Evolutionary conservation across 2,888 invertebrate genomes (phyloP).

Genomic region (Diarsia mendica): DNA sequence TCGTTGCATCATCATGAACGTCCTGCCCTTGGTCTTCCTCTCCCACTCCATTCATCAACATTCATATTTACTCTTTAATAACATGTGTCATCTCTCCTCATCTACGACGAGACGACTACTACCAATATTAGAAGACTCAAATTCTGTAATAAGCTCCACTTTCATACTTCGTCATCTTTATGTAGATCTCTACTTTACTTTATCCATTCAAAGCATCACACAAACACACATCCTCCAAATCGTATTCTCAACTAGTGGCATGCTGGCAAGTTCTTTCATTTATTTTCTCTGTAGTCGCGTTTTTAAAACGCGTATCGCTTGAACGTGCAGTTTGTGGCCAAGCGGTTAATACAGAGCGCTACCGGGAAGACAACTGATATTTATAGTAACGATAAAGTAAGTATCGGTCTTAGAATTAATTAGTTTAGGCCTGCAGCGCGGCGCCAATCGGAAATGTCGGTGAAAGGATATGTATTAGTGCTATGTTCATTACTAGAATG

Average conservation of each 20-base stretch:
- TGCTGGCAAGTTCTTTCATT: too few species aligned
- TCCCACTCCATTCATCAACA: neutral
- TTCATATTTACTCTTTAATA: neutral
- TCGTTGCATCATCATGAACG: neutral
- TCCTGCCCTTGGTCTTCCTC: neutral
- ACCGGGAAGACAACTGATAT: slow-evolving; percentile 28
- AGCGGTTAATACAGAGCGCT: neutral
- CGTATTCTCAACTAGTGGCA: too few species aligned
- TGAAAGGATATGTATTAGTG: neutral
- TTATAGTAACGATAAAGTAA: slow-evolving; percentile 33
- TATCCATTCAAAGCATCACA: too few species aligned
- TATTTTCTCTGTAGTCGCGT: neutral
- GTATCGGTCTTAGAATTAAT: slow-evolving; percentile 28
- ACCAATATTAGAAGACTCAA: neutral
- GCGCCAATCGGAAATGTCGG: neutral
- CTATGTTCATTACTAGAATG: slow-evolving; percentile 3
- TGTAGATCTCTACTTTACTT: neutral
- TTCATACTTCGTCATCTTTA: neutral
- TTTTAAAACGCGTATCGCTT: neutral
- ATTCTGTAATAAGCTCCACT: neutral
- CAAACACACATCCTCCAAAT: too few species aligned
- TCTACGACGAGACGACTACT: too few species aligned
- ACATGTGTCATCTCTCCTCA: too few species aligned
- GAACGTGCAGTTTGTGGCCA: neutral
- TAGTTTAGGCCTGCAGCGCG: slow-evolving; percentile 9